These are phyloP conservation scores for Mythimna pallens DNA, from an alignment of 2,888 invertebrate species.

Conservation along the genomic window DNA sequence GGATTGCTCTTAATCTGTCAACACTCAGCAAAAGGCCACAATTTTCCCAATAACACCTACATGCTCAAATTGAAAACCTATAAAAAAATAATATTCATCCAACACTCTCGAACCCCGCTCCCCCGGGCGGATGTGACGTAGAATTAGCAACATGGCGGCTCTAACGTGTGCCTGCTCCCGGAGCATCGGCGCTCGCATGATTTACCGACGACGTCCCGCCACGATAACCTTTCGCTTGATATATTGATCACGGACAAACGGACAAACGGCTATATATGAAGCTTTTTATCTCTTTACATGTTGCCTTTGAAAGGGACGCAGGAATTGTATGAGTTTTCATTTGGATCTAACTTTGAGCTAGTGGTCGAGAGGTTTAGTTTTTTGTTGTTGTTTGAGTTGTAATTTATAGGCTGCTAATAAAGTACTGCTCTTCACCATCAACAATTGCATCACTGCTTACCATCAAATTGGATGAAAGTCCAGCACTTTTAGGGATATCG, in stretches of 20 bases:
- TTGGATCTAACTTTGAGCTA: slow-evolving; percentile 28
- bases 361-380: neutral
- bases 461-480: too few relatives aligned
- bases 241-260: slow-evolving; percentile 57
- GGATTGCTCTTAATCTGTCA: too few relatives aligned
- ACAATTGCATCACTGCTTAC: too few relatives aligned
- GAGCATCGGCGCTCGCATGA: slow-evolving; percentile 46
- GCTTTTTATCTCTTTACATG: slow-evolving; percentile 55
- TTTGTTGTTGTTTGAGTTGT: neutral
- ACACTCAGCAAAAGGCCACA: too few relatives aligned
- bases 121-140: slow-evolving; percentile 30
- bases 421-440: too few relatives aligned
- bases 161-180: slow-evolving; percentile 30
- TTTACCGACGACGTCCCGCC: slow-evolving; percentile 50
- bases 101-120: slow-evolving; percentile 11
- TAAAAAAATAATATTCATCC: slow-evolving; percentile 20
- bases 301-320: slow-evolving; percentile 27
- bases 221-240: slow-evolving; percentile 60
- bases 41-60: neutral
- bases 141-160: slow-evolving; percentile 55
- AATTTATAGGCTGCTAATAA: too few relatives aligned
- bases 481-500: too few relatives aligned
- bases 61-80: neutral
- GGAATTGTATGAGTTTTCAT: slow-evolving; percentile 31
- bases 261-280: slow-evolving; percentile 48